phyloP scores from a whole-genome alignment of 2,797 vertebrate genomes.

The Halcyon leucocephala region DNA sequence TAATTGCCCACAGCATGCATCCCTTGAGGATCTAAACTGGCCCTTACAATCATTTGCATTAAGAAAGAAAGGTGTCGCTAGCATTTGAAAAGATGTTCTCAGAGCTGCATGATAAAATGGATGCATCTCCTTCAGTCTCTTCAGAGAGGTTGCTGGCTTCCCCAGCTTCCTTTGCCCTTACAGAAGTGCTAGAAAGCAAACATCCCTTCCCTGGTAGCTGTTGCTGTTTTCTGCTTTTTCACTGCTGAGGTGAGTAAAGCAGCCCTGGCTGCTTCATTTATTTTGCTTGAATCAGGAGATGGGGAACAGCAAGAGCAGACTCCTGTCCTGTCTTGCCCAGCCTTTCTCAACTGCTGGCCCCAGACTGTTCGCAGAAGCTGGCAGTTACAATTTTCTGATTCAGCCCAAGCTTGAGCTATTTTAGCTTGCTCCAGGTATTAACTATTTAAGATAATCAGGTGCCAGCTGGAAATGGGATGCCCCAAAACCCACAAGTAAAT shows the following conservation, averaged over 20 bases:
- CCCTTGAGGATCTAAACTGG: not conserved
- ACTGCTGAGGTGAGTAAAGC: not conserved
- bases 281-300: not conserved
- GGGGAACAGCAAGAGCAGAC: not conserved
- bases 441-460: not conserved
- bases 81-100: not conserved
- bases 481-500: not conserved
- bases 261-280: not conserved
- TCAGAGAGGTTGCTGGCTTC: not conserved
- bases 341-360: not conserved
- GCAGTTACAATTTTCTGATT: not conserved
- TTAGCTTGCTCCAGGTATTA: not conserved
- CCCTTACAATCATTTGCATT: not conserved
- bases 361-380: not conserved
- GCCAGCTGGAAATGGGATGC: not conserved
- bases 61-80: not conserved
- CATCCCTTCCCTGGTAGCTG: not conserved
- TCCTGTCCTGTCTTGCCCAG: not conserved
- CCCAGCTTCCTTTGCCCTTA: not conserved
- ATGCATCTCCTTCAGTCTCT: not conserved
- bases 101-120: not conserved
- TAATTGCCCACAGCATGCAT: conserved; percentile 13
- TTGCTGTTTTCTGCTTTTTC: not conserved
- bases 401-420: not conserved
- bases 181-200: not conserved